These are phyloP conservation scores for Rhinopomastus cyanomelas DNA, from an alignment of 2,113 vertebrate species.

Conservation along the genomic window DNA sequence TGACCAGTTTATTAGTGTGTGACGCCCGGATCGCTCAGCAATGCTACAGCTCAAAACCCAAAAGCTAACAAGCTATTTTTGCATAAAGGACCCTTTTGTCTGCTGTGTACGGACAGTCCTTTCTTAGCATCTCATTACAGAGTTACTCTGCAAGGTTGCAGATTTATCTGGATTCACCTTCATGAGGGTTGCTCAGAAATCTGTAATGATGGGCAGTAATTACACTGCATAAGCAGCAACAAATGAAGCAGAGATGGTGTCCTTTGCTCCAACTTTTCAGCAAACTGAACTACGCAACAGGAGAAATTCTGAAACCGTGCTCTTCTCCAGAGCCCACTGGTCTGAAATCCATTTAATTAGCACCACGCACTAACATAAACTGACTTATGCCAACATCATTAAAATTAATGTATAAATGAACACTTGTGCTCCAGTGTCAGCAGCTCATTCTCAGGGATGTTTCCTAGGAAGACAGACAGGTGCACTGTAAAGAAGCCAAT, in stretches of 20 bases:
- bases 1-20: slow-evolving; percentile 29
- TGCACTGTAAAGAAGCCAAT: neutral
- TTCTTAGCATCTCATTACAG: slow-evolving; percentile 33
- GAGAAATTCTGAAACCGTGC: neutral
- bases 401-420: neutral
- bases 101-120: neutral
- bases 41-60: slow-evolving; percentile 35
- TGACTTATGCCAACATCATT: neutral
- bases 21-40: slow-evolving; percentile 1
- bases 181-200: neutral
- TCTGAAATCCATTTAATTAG: neutral
- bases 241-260: slow-evolving; percentile 8
- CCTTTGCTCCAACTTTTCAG: neutral
- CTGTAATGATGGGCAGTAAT: slow-evolving; percentile 9
- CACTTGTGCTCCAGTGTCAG: neutral
- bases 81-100: slow-evolving; percentile 34
- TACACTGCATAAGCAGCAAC: slow-evolving; percentile 8
- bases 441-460: neutral
- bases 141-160: neutral
- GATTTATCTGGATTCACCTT: slow-evolving; percentile 36
- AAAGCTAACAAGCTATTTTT: slow-evolving; percentile 62
- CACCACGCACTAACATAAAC: neutral
- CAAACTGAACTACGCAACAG: neutral
- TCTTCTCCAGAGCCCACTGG: fast-evolving
- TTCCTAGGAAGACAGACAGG: neutral